Conservation (phyloP, 2,113 vertebrate genomes). For the Vulpes vulpes region DNA sequence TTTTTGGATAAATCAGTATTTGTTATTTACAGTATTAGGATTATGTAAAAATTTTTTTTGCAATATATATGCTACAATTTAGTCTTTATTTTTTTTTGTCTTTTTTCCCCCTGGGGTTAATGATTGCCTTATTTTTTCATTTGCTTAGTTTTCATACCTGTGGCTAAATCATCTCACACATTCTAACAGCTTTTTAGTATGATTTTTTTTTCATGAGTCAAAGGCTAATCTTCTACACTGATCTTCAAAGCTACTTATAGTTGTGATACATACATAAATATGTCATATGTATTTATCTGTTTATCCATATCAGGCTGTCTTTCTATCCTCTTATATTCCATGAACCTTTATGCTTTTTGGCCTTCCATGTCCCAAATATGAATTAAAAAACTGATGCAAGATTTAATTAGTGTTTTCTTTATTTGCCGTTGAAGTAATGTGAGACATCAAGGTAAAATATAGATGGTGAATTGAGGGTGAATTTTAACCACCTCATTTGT, state of each 20-base stretch:
- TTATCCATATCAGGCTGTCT: neutral
- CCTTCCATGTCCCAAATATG: neutral
- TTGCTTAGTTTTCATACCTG: neutral
- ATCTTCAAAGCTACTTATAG: neutral
- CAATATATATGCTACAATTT: neutral
- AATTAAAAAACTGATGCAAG: neutral
- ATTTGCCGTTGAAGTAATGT: neutral
- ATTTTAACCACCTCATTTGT: conserved; percentile 6
- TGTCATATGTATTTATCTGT: neutral
- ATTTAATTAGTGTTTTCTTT: neutral
- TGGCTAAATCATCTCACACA: neutral
- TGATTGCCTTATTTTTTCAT: neutral
- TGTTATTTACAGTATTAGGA: neutral
- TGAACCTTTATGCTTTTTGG: neutral
- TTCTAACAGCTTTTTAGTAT: neutral
- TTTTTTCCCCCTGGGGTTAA: neutral
- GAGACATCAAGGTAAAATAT: neutral
- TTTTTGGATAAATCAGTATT: neutral
- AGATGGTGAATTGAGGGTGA: neutral
- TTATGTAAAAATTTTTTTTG: neutral
- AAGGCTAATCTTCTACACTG: neutral
- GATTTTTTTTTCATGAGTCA: neutral
- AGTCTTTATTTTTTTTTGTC: neutral
- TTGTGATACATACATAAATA: neutral
- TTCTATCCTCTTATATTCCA: neutral